Evolutionary conservation across 2,797 vertebrate genomes (phyloP).

Genomic region (Manis pentadactyla): DNA sequence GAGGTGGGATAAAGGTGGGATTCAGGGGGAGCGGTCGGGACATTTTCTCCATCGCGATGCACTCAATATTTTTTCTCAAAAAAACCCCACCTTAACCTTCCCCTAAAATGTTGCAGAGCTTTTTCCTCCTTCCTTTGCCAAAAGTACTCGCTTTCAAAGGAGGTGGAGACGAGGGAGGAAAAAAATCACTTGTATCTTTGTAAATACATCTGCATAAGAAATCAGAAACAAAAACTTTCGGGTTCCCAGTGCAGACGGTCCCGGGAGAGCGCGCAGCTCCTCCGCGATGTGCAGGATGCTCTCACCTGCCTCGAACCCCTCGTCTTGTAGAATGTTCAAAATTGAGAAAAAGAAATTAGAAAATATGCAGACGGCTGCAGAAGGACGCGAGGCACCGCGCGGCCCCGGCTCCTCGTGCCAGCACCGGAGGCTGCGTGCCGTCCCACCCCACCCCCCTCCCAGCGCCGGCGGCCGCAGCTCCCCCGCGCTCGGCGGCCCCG

Average conservation of each 20-base stretch:
- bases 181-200: slow-evolving; percentile 65
- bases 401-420: not conserved
- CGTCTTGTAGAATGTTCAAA: slow-evolving; percentile 70
- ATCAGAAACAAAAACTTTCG: slow-evolving; percentile 64
- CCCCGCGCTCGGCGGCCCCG: slow-evolving; percentile 73
- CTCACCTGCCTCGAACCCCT: slow-evolving; percentile 69
- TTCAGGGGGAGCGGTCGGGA: slow-evolving; percentile 93
- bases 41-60: slow-evolving; percentile 90
- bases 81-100: not conserved
- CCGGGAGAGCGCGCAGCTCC: slow-evolving; percentile 60
- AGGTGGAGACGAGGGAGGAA: not conserved
- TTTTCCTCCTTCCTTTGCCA: slow-evolving; percentile 66
- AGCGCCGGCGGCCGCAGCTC: slow-evolving; percentile 66
- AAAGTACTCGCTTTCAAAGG: slow-evolving; percentile 75
- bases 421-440: slow-evolving; percentile 39
- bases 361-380: not conserved
- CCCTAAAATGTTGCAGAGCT: slow-evolving; percentile 66
- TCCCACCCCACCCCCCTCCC: slow-evolving; percentile 74
- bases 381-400: not conserved
- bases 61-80: slow-evolving; percentile 27
- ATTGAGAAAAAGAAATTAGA: slow-evolving; percentile 20
- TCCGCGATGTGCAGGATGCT: slow-evolving; percentile 65
- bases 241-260: slow-evolving; percentile 25
- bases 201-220: slow-evolving; percentile 67
- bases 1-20: slow-evolving; percentile 94